Base-by-base conservation (phyloP, 2,113 vertebrate species). In the Pseudorasbora parva region DNA sequence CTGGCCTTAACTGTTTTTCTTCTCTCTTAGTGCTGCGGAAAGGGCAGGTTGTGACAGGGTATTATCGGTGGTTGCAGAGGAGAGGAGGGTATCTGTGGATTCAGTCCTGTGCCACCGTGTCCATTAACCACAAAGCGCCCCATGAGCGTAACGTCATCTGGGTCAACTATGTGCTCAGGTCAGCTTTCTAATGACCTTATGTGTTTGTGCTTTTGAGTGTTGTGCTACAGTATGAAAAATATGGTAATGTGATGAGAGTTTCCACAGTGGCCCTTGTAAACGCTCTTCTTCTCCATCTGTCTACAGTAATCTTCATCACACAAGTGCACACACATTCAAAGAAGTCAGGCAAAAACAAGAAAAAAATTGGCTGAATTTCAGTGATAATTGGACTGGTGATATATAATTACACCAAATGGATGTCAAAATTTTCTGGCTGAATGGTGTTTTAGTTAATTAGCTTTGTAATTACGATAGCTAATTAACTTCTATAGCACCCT, bases 91-190 rank as follows among this genome's bases (percentile, higher is more conserved):
- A 95, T 47, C 94, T 97, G 86, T 97, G 96, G 96, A 93, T 97
- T 82, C 96, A 97, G 91, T 97, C 96, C 15, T 95, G 93, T 17
- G 96, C 96, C 91, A 97, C 96, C 0, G 94, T 97, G 89, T 96
- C 96, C 15, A 94, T 96, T 89, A 97, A 94, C 64, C 95, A 96
- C 91, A 97, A 97, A 94, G 95, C 93, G 27, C 95, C 96, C 0
- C 95, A 95, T 7, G 96, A 97, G 87, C 95, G 94, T 79, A 96
- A 97, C n/a, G 94, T 97, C 92, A 95, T 97, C 86, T 97, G 96
- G 96, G 96, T 97, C 90, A 97, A 97, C 92, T 95, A 96, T 11
- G 93, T 97, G 88, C 93, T 97, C 91, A 97, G 96, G 96, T 97
- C 83, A 89, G 93, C 54, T 54, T 76, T 83, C 51, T 27, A 57